phyloP scores from a whole-genome alignment of 2,797 vertebrate species.

The Vireo griseus region DNA sequence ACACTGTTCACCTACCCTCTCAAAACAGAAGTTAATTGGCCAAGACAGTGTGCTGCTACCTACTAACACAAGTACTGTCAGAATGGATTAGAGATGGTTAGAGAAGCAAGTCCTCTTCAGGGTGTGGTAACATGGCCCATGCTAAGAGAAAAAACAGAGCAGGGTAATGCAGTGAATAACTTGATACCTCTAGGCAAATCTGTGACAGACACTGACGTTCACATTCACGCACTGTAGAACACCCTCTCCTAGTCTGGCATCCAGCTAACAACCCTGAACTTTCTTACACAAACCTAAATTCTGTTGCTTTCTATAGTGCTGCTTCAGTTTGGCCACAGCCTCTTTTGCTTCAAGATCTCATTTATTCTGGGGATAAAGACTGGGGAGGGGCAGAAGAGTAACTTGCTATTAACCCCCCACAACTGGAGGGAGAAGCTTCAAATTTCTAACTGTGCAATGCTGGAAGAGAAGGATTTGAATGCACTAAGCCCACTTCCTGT shows the following conservation, averaged over 20 bases:
- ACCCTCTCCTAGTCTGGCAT: background rate
- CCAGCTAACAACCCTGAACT: background rate
- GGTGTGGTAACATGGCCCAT: background rate
- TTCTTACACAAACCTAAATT: background rate
- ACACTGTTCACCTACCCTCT: background rate
- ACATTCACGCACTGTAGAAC: background rate
- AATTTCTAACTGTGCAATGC: background rate
- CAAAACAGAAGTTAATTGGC: background rate
- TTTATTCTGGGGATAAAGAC: background rate
- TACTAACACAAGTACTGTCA: background rate
- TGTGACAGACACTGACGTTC: background rate
- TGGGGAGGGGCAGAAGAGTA: rapidly evolving
- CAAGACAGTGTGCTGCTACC: background rate
- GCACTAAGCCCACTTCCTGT: background rate
- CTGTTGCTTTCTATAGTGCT: background rate
- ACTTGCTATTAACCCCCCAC: background rate
- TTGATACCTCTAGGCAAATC: background rate
- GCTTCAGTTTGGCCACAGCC: background rate
- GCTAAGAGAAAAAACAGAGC: background rate
- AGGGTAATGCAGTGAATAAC: background rate
- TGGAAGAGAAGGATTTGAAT: background rate
- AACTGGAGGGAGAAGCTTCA: background rate
- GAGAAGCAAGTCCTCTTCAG: background rate
- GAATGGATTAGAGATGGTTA: background rate
- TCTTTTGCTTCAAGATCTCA: background rate